A percentile compares a stretch with the other conserved stretches of the same genome.
These are phyloP conservation scores for Jacana jacana DNA, from an alignment of 2,113 vertebrate species.

Conservation along the genomic window DNA sequence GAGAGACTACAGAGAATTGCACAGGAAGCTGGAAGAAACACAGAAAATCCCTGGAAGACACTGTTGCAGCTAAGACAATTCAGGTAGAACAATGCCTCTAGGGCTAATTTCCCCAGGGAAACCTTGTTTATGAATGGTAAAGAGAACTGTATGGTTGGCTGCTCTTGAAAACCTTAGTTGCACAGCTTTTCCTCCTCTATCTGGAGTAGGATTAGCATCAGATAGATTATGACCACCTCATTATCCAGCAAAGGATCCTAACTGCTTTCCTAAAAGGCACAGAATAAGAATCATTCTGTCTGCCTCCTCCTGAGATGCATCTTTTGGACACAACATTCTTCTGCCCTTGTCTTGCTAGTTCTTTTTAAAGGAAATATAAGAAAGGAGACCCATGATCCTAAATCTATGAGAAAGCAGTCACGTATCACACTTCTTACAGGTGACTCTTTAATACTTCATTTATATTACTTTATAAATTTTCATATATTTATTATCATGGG, in stretches of 20 bases:
- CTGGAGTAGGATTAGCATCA: background rate
- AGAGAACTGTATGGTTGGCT: background rate
- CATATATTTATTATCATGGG: background rate
- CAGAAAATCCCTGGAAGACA: background rate
- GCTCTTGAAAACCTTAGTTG: background rate
- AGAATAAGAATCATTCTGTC: background rate
- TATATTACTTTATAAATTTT: background rate
- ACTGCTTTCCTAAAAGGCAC: background rate
- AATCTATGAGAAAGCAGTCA: background rate
- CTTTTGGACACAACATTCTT: background rate
- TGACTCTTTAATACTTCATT: background rate
- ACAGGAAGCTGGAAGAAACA: background rate
- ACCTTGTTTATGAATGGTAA: background rate
- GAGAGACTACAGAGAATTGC: background rate
- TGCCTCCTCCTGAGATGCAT: background rate
- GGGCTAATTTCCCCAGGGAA: background rate
- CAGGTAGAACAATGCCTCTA: background rate
- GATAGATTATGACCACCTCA: background rate
- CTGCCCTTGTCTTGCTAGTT: background rate
- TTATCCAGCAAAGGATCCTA: background rate
- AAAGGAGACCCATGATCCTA: background rate
- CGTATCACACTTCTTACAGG: background rate
- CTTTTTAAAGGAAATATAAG: background rate
- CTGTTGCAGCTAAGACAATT: background rate
- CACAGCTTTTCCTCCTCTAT: background rate